Base-by-base conservation (phyloP, 2,113 vertebrate species). In the Zapornia atra region DNA sequence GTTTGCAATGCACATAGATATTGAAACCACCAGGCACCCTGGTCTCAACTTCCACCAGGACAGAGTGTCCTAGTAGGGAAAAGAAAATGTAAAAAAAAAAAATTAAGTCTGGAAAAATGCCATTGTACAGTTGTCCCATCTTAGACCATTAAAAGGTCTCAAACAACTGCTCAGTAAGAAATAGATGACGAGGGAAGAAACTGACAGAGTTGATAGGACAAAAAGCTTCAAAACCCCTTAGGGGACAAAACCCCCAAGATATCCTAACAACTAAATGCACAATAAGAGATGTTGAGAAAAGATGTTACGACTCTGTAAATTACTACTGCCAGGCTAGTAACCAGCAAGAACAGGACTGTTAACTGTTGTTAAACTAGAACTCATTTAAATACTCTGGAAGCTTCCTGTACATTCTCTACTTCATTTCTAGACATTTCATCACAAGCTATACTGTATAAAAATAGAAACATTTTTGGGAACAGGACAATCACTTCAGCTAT, bases 181-280 rank as follows among this genome's bases (percentile, higher is more conserved):
- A 68, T 0, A 80, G 18, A 78, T 10, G 12, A 69, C 48, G 7
- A 85, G 68, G 36, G 22, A 86, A 50, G 21, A 83, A 88, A 70
- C 6, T 13, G 12, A 64, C 31, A 66, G 64, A 77, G 68, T 0
- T 66, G 24, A 7, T 28, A 15, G 10, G 8, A 54, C 11, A 73
- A 88, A 87, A 44, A 65, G 12, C 8, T 61, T 66, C 21, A 53
- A 54, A 77, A 18, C 44, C 44, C 44, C 17, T 73, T 44, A 2
- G 8, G 6, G 22, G 15, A 1, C 25, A 24, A 28, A 51, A 9
- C 24, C 6, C 4, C 25, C 1, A 7, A 53, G 16, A 70, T 34
- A 77, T 15, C 22, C 24, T 60, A 71, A 61, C 5, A 88, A 69
- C 22, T 82, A 70, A 83, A 26, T 73, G 36, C 19, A 86, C 3